phyloP scores from a whole-genome alignment of 2,888 invertebrate species.

The Escarpia spicata region DNA sequence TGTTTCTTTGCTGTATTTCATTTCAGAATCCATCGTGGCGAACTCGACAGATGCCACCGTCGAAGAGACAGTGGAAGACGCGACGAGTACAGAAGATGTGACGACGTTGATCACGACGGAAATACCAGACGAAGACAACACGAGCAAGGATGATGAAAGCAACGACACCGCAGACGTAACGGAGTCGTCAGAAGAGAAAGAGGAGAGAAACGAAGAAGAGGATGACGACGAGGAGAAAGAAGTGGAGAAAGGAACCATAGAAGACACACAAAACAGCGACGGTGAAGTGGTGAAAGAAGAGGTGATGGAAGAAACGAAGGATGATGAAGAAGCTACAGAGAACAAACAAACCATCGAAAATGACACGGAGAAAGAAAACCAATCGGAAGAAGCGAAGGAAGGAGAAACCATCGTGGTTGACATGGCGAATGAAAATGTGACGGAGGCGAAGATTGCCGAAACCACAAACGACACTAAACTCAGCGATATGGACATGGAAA shows the following conservation, averaged over 20 bases:
- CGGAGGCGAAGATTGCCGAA: background rate
- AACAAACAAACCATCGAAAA: background rate
- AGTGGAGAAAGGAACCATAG: background rate
- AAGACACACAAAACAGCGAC: background rate
- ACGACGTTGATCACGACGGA: background rate
- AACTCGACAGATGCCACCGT: background rate
- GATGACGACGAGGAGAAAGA: background rate
- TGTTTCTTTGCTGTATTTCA: background rate
- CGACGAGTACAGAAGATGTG: background rate
- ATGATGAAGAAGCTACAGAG: background rate
- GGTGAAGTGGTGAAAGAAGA: background rate
- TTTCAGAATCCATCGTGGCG: background rate
- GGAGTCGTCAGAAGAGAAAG: background rate
- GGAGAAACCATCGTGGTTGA: background rate
- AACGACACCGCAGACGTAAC: background rate
- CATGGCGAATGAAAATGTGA: background rate
- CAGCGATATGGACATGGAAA: background rate
- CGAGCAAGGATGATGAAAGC: background rate
- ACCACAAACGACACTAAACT: background rate
- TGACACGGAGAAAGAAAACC: background rate
- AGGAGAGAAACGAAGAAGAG: background rate
- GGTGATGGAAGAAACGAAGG: background rate
- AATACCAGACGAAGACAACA: background rate
- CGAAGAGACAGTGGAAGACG: background rate
- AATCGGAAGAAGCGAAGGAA: background rate